These are phyloP conservation scores for Siniperca chuatsi DNA, from an alignment of 2,113 vertebrate species.

Conservation along the genomic window DNA sequence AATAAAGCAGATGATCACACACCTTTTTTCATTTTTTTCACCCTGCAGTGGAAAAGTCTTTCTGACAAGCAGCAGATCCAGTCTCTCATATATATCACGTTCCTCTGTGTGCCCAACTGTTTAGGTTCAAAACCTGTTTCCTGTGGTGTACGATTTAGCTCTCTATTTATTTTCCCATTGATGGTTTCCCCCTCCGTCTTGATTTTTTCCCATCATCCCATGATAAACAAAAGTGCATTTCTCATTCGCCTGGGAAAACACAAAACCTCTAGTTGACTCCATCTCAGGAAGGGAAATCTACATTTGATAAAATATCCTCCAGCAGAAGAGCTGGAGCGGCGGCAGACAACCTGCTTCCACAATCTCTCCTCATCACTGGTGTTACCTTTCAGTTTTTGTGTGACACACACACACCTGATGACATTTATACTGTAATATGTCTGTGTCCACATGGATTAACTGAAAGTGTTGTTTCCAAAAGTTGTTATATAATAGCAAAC, in stretches of 20 bases:
- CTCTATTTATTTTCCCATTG: constrained; percentile 81
- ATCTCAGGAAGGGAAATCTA: constrained; percentile 71
- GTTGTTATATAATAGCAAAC: constrained; percentile 29
- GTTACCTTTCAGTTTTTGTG: constrained; percentile 28
- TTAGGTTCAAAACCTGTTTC: constrained; percentile 79
- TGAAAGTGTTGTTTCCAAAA: background rate
- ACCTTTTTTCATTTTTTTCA: constrained; percentile 7
- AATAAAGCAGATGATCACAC: background rate
- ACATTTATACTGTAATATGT: constrained; percentile 16
- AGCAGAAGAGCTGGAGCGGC: constrained; percentile 48
- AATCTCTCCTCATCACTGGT: constrained; percentile 17
- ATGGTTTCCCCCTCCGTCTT: constrained; percentile 69
- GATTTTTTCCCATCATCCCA: constrained; percentile 76
- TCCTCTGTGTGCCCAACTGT: constrained; percentile 64
- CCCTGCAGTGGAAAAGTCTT: constrained; percentile 33
- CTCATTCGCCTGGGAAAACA: constrained; percentile 77
- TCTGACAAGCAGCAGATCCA: constrained; percentile 56
- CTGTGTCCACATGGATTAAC: background rate
- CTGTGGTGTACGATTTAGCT: constrained; percentile 74
- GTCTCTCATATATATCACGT: constrained; percentile 46
- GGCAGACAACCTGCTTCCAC: constrained; percentile 62
- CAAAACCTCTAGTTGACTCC: constrained; percentile 73
- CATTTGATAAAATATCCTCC: constrained; percentile 69
- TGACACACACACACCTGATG: constrained; percentile 12
- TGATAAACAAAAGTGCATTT: constrained; percentile 78